Evolutionary conservation across 2,797 vertebrate genomes (phyloP).

Genomic region (Synanceia verrucosa): DNA sequence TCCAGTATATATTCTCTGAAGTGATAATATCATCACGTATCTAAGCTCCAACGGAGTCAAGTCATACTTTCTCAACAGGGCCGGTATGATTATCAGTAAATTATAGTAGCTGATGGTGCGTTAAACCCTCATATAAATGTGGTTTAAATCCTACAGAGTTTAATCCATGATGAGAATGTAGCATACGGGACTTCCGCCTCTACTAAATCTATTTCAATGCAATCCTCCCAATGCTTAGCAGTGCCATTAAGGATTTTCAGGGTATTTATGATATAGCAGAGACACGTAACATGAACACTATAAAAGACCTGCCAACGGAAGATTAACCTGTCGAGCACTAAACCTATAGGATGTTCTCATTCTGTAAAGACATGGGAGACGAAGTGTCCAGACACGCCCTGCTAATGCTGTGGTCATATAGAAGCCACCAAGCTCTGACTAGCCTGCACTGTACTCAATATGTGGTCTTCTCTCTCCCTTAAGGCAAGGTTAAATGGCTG

Average conservation of each 20-base stretch:
- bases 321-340: conserved; percentile 16
- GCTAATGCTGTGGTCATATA: not conserved
- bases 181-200: conserved; percentile 37
- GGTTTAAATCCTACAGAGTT: conserved; percentile 41
- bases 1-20: not conserved
- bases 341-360: conserved; percentile 2
- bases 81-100: conserved; percentile 22
- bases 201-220: conserved; percentile 42
- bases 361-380: not conserved
- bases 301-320: conserved; percentile 22
- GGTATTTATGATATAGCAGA: conserved; percentile 36
- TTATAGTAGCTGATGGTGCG: conserved; percentile 31
- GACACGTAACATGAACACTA: conserved; percentile 6
- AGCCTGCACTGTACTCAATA: not conserved
- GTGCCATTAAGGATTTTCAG: conserved; percentile 30
- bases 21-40: not conserved
- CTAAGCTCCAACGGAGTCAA: not conserved
- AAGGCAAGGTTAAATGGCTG: conserved; percentile 56
- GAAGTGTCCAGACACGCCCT: not conserved
- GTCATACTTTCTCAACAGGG: conserved; percentile 2
- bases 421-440: not conserved
- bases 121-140: conserved; percentile 45
- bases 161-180: conserved; percentile 32
- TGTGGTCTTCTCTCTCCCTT: conserved; percentile 25
- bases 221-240: conserved; percentile 9